These are phyloP conservation scores for Ammodytes dubius DNA, from an alignment of 2,113 vertebrate genomes.

Conservation along the genomic window DNA sequence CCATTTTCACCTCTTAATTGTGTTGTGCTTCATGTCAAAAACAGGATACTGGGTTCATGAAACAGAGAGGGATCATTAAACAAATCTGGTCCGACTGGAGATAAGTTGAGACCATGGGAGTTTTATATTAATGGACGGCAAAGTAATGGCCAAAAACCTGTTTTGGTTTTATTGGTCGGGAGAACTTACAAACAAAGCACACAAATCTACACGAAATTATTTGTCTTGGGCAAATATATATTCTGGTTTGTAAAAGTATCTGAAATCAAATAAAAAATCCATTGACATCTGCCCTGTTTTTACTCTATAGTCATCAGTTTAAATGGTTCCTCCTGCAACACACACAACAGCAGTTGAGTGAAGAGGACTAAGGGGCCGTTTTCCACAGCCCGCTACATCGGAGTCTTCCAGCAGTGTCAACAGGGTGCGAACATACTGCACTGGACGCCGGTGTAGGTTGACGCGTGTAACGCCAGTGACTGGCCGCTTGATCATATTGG, in stretches of 20 bases:
- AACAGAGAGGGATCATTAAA: neutral
- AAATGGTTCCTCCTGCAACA: neutral
- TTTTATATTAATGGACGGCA: neutral
- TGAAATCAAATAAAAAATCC: neutral
- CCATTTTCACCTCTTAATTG: neutral
- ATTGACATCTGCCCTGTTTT: neutral
- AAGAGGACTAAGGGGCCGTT: neutral
- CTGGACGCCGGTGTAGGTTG: no score
- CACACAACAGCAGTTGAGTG: no score
- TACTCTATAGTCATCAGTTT: neutral
- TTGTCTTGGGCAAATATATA: neutral
- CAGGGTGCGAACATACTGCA: neutral
- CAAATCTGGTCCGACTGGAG: neutral
- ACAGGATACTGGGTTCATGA: neutral
- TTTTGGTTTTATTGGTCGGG: neutral
- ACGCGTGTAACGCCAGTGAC: no score
- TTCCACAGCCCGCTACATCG: neutral
- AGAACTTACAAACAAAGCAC: neutral
- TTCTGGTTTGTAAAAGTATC: neutral
- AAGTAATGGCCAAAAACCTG: neutral
- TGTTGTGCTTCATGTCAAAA: conserved; percentile 11
- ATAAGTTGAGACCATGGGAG: neutral
- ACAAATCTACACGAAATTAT: neutral
- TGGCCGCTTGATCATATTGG: no score
- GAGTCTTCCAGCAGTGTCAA: neutral